phyloP scores from a whole-genome alignment of 2,888 invertebrate species.

The Octonoba sinensis region DNA sequence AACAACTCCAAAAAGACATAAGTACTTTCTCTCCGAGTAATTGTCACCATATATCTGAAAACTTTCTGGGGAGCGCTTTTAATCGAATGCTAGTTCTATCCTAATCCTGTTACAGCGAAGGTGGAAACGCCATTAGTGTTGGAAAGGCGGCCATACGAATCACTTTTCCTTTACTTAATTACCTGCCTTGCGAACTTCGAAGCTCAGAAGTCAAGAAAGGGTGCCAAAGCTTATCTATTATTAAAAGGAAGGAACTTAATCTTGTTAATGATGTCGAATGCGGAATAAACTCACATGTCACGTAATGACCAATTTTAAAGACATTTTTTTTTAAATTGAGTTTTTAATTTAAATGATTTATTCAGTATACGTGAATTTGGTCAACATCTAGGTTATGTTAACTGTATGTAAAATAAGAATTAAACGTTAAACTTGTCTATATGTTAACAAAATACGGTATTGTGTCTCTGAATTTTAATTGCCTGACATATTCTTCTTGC shows the following conservation, averaged over 20 bases:
- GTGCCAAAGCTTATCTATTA: constrained; percentile 43
- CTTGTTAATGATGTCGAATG: constrained; percentile 43
- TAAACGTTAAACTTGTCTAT: too few relatives aligned
- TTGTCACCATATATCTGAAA: too few relatives aligned
- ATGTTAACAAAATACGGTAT: too few relatives aligned
- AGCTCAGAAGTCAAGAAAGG: constrained; percentile 32
- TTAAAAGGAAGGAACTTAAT: constrained; percentile 45
- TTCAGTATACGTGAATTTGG: too few relatives aligned
- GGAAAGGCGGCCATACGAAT: constrained; percentile 27
- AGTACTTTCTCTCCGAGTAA: too few relatives aligned
- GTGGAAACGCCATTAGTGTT: constrained; percentile 51
- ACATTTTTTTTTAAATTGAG: too few relatives aligned
- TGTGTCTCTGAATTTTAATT: too few relatives aligned
- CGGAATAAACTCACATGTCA: constrained; percentile 34
- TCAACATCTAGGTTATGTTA: too few relatives aligned
- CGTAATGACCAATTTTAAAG: constrained; percentile 33
- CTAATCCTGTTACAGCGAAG: constrained; percentile 50
- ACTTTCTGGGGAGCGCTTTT: constrained; percentile 16
- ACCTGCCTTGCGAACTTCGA: constrained; percentile 21
- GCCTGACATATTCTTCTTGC: too few relatives aligned
- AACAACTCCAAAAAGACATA: too few relatives aligned
- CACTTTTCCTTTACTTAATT: constrained; percentile 49
- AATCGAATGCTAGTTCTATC: constrained; percentile 56
- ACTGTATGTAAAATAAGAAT: too few relatives aligned
- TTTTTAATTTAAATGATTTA: too few relatives aligned